Evolutionary conservation across 2,113 vertebrate genomes (phyloP), one percentile per base, ranked within the genome.

Genomic region (Erythrocercus mccallii): DNA sequence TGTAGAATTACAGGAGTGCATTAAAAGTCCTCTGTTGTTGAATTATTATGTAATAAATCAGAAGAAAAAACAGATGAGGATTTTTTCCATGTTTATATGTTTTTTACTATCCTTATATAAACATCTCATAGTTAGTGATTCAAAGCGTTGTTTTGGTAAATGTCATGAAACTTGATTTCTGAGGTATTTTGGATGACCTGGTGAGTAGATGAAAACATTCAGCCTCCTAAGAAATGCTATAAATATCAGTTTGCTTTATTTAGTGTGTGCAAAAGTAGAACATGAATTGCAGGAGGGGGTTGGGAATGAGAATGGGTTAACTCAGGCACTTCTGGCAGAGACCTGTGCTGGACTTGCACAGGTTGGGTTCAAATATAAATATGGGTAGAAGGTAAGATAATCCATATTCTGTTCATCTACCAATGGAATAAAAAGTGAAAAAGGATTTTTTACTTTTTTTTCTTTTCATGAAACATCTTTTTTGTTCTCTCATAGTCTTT

Each of bases 41-140:
- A 96, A 90, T 87, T 84, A 77, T 68, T 90, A 74, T 66, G 64
- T 90, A 88, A 88, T 88, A 96, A 93, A 93, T 94, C 69, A 92
- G 56, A 91, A 81, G 24, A 50, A 91, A 68, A 81, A 90, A 22
- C 25, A 82, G 31, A 72, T 50, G 45, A 77, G 58, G 28, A 10
- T 35, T 91, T 93, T 92, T 95, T 65, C 45, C 1, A 0, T 76
- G 78, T 76, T 87, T 83, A 28, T 86, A 20, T 80, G 7, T 51
- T 94, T 92, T 87, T 94, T 83, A 40, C 54, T 88, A 21, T 61
- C 37, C 45, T 92, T 94, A 47, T 38, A 27, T 82, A 94, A 96
- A 82, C 71, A 88, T 69, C 62, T 86, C 62, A 20, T 76, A 91
- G 58, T 86, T 54, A 76, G 44, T 51, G 38, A 73, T 64, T 96